These are phyloP conservation scores for Engystomops pustulosus DNA, from an alignment of 2,113 vertebrate species.

Conservation along the genomic window DNA sequence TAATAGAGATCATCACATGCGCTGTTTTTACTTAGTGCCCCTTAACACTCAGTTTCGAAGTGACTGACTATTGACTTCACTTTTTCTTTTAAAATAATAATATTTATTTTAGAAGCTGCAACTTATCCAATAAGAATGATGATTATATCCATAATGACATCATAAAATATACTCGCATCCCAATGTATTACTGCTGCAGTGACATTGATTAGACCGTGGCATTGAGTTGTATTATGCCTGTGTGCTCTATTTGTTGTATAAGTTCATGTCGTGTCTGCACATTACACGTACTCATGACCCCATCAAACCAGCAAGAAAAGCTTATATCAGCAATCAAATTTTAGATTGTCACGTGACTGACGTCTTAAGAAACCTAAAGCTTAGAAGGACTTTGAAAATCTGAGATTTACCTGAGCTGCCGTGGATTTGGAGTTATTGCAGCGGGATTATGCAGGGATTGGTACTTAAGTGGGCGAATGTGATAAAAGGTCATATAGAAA, in stretches of 20 bases:
- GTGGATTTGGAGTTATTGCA: background rate
- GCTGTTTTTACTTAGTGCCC: no score
- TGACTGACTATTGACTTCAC: no score
- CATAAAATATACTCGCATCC: no score
- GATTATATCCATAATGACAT: no score
- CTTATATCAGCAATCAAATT: constrained; percentile 18
- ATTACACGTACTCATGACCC: background rate
- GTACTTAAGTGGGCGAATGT: background rate
- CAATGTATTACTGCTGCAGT: no score
- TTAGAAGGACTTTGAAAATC: constrained; percentile 24
- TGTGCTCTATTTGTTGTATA: background rate
- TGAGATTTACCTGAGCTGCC: constrained; percentile 31
- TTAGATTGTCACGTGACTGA: background rate
- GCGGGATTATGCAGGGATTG: constrained; percentile 3
- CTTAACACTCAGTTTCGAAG: no score
- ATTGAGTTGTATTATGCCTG: no score
- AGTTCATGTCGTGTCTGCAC: background rate
- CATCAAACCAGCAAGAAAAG: background rate
- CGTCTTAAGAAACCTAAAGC: constrained; percentile 13
- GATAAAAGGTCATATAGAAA: background rate
- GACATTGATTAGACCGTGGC: no score
- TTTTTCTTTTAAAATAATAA: no score
- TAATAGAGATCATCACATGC: no score
- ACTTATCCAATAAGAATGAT: no score
- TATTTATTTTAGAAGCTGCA: no score